Percentiles rank a stretch among this genome's conserved stretches.
Evolutionary conservation across 2,888 invertebrate genomes (phyloP).

Genomic region (Tenthredo scrophulariae): DNA sequence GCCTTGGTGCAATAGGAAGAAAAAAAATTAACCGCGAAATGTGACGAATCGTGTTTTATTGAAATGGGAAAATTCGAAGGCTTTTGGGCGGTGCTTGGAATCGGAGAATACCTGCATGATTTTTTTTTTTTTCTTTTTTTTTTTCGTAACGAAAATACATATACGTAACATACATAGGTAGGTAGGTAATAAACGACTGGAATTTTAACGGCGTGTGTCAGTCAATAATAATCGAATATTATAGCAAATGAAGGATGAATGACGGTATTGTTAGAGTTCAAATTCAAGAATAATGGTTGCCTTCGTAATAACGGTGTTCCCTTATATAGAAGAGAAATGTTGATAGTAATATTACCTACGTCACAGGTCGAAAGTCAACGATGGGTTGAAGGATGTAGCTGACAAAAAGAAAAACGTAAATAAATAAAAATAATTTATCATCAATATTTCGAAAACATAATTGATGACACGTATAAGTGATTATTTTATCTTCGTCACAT

Average conservation of each 20-base stretch:
- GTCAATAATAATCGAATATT: slow-evolving; percentile 9
- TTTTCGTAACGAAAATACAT: not conserved
- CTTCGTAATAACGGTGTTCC: slow-evolving; percentile 36
- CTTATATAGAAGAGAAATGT: slow-evolving; percentile 32
- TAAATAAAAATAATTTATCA: not conserved
- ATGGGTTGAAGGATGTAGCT: not conserved
- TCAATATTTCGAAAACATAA: not conserved
- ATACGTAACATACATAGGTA: slow-evolving; percentile 2
- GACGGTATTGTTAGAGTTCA: slow-evolving; percentile 36
- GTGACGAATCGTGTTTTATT: no score
- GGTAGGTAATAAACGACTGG: not conserved
- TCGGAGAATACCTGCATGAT: no score
- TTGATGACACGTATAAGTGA: no score
- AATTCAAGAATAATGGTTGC: slow-evolving; percentile 35
- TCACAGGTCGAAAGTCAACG: not conserved
- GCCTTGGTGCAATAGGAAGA: no score
- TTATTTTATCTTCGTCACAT: no score
- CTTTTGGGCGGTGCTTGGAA: no score
- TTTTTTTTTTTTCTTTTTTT: no score
- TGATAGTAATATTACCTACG: slow-evolving; percentile 1
- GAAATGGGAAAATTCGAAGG: no score
- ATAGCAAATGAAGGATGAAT: not conserved
- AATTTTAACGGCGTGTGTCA: not conserved
- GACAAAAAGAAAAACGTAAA: not conserved
- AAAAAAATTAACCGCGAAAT: no score